Base-by-base conservation (phyloP, 2,113 vertebrate genomes). In the Sardina pilchardus region DNA sequence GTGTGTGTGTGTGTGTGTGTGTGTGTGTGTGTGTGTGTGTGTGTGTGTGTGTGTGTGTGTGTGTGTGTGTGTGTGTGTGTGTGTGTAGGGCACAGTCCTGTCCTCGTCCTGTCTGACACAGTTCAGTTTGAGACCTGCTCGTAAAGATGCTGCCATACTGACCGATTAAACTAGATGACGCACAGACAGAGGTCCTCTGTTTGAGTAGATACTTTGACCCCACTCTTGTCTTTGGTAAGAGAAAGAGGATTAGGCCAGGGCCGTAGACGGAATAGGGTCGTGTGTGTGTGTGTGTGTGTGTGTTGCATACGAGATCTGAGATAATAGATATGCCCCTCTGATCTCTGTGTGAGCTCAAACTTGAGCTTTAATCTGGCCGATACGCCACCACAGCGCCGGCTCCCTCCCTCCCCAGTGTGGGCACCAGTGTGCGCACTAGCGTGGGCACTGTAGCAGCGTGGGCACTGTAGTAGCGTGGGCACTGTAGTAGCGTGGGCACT, bases 211-310 rank as follows among this genome's bases (percentile, higher is more conserved):
- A 36, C 34, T 78, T 34, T 78, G 34, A 78, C 30, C 71, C 47
- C 67, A 56, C 47, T 75, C 30, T 67, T 81, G 42, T 44, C n/a
- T 63, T 85, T 84, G 50, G 71, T 78, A 9, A 34, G 26, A 80
- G 81, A 88, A 82, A 59, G 48, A 75, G 86, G 87, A 86, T 88
- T 86, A 86, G 63, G 43, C 1, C 19, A 6, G 48, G 48, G 63
- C 50, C 85, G 43, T 82, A 82, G 50, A 81, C 30, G 6, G n/a
- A 34, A 85, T 56, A 82, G 30, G 8, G 10, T 16, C 17, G 71
- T 17, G 71, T 17, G 30, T 30, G 63, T 30, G 12, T 53, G 30
- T 67, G 82, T 19, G 50, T 71, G 53, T 86, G 36, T 83, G 67
- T 85, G 71, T 78, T 39, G 43, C 63, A 7, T 30, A 67, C 9